Base-by-base conservation (phyloP, 2,113 vertebrate genomes). In the Arenaria interpres region DNA sequence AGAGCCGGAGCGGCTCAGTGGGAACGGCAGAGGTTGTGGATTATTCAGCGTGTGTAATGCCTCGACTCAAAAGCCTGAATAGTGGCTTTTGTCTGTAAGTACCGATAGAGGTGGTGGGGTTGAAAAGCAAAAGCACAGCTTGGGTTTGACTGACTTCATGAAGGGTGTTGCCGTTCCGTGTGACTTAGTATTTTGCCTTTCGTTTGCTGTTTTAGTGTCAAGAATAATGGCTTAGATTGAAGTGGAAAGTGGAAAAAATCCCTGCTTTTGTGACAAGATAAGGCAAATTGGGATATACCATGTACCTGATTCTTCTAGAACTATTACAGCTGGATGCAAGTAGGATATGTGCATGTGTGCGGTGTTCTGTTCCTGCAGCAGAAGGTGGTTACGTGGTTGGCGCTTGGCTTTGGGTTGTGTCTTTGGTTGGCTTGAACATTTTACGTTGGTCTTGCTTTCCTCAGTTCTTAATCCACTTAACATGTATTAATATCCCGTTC, bases 281-380 rank as follows among this genome's bases (percentile, higher is more conserved):
- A 78, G 25, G 14, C 22, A 67, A 10, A 41, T 19, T 54, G 48
- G 46, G 13, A 14, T 56, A 23, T 53, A 43, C 18, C 30, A 5
- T 0, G 2, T 71, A 46, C 5, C 1, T 28, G 57, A 10, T 48
- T 62, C 10, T 91, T 79, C 4, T 56, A 18, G 20, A 9, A 60
- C 3, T 37, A 0, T 41, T 80, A 54, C 66, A 41, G 7, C n/a
- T 67, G 50, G 50, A 13, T 72, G n/a, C 8, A 35, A 2, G 20
- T 69, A 41, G 59, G 75, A 9, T 14, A 21, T 0, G 0, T 12
- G 7, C 11, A 1, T 12, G 10, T n/a, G 45, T 23, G 21, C 4
- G 3, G n/a, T 78, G 27, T 10, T 48, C 60, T 71, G 56, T 43
- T 43, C 25, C 72, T 56, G 39, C 8, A 56, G 69, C 25, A 68